phyloP scores from a whole-genome alignment of 2,888 invertebrate genomes.

The Hedya salicella region DNA sequence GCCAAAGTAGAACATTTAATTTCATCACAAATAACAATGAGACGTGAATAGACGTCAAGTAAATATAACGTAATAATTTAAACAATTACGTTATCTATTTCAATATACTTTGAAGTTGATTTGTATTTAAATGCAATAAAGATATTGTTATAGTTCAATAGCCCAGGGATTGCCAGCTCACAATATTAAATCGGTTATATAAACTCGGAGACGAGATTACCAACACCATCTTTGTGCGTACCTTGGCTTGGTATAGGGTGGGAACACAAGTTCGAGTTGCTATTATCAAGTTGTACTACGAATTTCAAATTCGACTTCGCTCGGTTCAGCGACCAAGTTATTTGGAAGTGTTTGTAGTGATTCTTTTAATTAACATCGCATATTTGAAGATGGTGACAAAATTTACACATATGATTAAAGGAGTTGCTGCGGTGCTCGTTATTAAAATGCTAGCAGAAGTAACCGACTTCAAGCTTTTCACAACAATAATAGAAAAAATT shows the following conservation, averaged over 20 bases:
- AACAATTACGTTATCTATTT: neutral
- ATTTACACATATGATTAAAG: conserved; percentile 35
- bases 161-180: conserved; percentile 2
- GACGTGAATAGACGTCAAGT: neutral
- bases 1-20: neutral
- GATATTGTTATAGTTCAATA: neutral
- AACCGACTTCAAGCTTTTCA: conserved; percentile 10
- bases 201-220: neutral
- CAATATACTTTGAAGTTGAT: neutral
- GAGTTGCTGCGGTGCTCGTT: conserved; percentile 2
- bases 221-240: neutral
- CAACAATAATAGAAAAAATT: conserved; percentile 2
- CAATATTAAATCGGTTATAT: conserved; percentile 2
- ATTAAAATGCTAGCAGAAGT: conserved; percentile 1
- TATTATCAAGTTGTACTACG: conserved; percentile 1
- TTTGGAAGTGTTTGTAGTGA: conserved; percentile 6
- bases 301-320: neutral
- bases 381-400: conserved; percentile 5
- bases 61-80: neutral
- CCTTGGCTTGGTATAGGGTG: neutral
- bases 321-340: neutral
- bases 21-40: neutral
- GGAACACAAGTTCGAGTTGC: neutral
- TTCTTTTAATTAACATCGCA: neutral
- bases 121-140: neutral